Base-by-base conservation (phyloP, 2,888 invertebrate species). In the Dynastes maya region DNA sequence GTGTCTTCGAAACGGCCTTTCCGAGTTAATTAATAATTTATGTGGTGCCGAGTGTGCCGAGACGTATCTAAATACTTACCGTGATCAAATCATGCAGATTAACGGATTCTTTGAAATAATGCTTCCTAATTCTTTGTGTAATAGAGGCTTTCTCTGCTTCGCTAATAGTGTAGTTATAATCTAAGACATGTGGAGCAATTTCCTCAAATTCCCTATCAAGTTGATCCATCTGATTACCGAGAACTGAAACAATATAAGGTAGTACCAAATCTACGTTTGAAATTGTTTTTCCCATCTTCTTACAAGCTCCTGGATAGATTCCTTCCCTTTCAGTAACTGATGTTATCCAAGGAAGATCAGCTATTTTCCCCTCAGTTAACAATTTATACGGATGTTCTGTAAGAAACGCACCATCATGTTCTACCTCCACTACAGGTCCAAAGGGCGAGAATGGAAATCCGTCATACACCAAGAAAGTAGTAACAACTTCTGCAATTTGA, bases 261-360 rank as follows among this genome's bases (percentile, higher is more conserved):
- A 45, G 22, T 13, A 27, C 45, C 16, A 58, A 61, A 37, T 16
- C 1, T 64, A 55, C 22, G 22, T 22, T 37, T 1, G 2, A 75
- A 45, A 5, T 53, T 37, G 55, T 53, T 16, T 22, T 6, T 29
- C 32, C 1, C 0, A 67, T 76, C 9, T n/a, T 51, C 64, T 80
- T 87, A 93, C 93, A 90, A 84, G 92, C 91, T 63, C 91, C 92
- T 32, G 94, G 94, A 83, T 92, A 94, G 16, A 94, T 89, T 78
- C 95, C 95, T 86, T 95, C 95, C 78, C 94, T 92, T 6, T 91
- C 91, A 0, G 92, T 91, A 29, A 93, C 90, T 5, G 92, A 91
- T 0, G 92, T 90, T 76, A 95, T 89, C 90, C 94, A 93, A 0
- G 95, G 95, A 3, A 93, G 83, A 77, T 92, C 90, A 8, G 91